These are phyloP conservation scores for Platyscapa corneri DNA, from an alignment of 1,140 invertebrate genomes.

Conservation along the genomic window DNA sequence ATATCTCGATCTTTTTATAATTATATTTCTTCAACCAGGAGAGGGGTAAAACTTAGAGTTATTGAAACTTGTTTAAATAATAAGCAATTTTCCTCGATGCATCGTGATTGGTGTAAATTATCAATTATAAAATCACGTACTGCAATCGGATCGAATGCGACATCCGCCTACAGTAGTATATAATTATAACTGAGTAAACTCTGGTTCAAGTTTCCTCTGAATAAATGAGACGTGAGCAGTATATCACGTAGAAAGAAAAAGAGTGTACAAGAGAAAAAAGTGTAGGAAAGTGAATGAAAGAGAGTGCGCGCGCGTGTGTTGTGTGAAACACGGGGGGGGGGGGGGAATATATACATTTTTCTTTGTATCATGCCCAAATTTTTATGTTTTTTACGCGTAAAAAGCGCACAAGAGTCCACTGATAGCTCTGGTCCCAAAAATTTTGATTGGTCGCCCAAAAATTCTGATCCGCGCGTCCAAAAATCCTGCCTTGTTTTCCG, in stretches of 20 bases:
- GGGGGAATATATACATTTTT: neutral
- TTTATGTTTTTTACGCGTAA: neutral
- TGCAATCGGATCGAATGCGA: slow-evolving; percentile 17
- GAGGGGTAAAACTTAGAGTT: neutral
- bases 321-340: neutral
- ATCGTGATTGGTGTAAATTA: neutral
- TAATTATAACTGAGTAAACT: slow-evolving; percentile 8
- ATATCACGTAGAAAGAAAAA: neutral
- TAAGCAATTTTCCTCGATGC: neutral
- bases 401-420: neutral
- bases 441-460: neutral
- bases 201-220: slow-evolving; percentile 35
- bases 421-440: neutral
- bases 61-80: slow-evolving; percentile 7
- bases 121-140: neutral
- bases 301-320: too few relatives aligned
- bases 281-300: neutral
- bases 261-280: neutral
- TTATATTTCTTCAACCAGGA: slow-evolving; percentile 13
- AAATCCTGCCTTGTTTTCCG: neutral
- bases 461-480: slow-evolving; percentile 15
- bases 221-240: slow-evolving; percentile 11
- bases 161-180: slow-evolving; percentile 4
- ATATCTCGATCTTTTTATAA: neutral
- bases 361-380: slow-evolving; percentile 13